These are phyloP conservation scores for Adela reaumurella DNA, from an alignment of 2,888 invertebrate genomes.

Conservation along the genomic window DNA sequence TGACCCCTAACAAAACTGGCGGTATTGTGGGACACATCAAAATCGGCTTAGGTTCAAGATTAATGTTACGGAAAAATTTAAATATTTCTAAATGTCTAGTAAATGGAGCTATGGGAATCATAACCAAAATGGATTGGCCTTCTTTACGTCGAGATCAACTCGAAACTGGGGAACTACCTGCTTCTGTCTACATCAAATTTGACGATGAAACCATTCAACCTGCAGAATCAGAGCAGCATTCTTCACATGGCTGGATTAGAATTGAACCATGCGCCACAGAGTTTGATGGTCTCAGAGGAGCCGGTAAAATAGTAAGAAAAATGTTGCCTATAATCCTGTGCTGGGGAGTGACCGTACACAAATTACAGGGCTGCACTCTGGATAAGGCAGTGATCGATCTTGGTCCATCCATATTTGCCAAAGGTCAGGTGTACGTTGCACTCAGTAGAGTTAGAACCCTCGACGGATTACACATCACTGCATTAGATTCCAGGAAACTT, in stretches of 20 bases:
- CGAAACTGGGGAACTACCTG: slow-evolving; percentile 6
- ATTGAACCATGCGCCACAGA: slow-evolving; percentile 1
- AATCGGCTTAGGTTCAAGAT: slow-evolving; percentile 12
- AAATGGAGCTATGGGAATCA: slow-evolving; percentile 9
- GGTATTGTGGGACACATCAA: slow-evolving; percentile 9
- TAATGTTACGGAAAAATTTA: slow-evolving; percentile 18
- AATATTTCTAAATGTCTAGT: slow-evolving; percentile 13
- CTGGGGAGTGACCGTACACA: slow-evolving; percentile 15
- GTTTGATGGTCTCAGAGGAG: slow-evolving; percentile 14
- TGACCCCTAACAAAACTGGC: slow-evolving; percentile 13
- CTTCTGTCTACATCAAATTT: slow-evolving; percentile 3
- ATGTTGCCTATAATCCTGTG: slow-evolving; percentile 17
- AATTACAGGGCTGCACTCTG: slow-evolving; percentile 15
- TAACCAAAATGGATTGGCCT: slow-evolving; percentile 11
- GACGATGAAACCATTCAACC: slow-evolving; percentile 4
- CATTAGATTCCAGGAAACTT: slow-evolving; percentile 1
- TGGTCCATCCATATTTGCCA: slow-evolving; percentile 14
- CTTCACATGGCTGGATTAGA: slow-evolving; percentile 1
- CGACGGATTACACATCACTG: slow-evolving; percentile 1
- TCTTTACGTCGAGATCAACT: slow-evolving; percentile 7
- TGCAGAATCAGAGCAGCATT: slow-evolving; percentile 2
- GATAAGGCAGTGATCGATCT: slow-evolving; percentile 16
- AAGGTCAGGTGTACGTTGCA: slow-evolving; percentile 16
- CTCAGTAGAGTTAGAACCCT: slow-evolving; percentile 14
- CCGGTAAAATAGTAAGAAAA: slow-evolving; percentile 14